Evolutionary conservation across 2,888 invertebrate species (phyloP), one percentile per base, ranked within the genome.

Genomic region (Pinctada fucata): DNA sequence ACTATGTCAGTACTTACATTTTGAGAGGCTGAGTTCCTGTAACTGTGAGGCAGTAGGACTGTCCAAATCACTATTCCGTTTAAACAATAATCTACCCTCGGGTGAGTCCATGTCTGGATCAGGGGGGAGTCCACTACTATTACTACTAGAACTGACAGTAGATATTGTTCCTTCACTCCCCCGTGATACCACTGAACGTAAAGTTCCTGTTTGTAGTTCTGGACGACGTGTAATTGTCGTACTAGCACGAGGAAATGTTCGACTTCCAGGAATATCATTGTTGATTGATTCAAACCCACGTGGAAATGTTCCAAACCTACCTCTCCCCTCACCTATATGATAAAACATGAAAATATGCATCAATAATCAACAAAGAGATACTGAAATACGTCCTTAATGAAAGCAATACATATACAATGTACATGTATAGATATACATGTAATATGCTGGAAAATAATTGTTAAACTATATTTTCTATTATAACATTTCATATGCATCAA

Each of bases 91-190:
- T 63, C 83, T 78, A 45, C 88, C 85, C 10, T 90, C 90, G 3
- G 90, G 90, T 0, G 90, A 90, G 71, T 90, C 90, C 81, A 87
- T 85, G 75, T 91, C 91, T 0, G 86, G 86, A 49, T 91, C 91
- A 0, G 88, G 87, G n/a, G 89, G 89, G 52, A 90, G 84, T 48
- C 91, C 91, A 64, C 90, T 90, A 82, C 91, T 91, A 78, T 89
- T 89, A 72, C 90, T 90, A 82, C 91, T 91, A 6, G 88, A 88
- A 64, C 88, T 89, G 67, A 88, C 84, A 5, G 85, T 75, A 47
- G 74, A 74, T 45, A 77, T 72, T 0, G 90, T 87, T 13, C 89
- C 88, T 80, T 89, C 89, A 71, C 89, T 89, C 68, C 88, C 88
- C 51, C 88, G 85, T 6, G 89, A 88, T 13, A 72, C 70, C 79